These are phyloP conservation scores for Hirtodrosophila alboralis DNA, from an alignment of 2,888 invertebrate species.

Conservation along the genomic window DNA sequence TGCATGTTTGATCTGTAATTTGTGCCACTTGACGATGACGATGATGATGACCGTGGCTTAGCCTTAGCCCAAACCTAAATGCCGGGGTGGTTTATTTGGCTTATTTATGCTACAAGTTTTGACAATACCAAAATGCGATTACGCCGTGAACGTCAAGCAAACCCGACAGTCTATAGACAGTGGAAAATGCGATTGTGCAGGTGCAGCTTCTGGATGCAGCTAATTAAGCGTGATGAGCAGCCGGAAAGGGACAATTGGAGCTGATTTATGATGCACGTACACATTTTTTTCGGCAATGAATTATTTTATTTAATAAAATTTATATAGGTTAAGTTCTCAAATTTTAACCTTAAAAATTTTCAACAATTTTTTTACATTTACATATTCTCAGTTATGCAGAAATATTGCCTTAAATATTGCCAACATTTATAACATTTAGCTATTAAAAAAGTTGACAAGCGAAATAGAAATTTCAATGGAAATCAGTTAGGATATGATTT, in stretches of 20 bases:
- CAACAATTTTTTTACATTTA: no score
- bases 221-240: slow-evolving; percentile 47
- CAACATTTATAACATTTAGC: no score
- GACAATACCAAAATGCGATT: slow-evolving; percentile 67
- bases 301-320: no score
- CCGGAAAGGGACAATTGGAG: slow-evolving; percentile 15
- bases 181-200: slow-evolving; percentile 62
- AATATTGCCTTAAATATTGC: no score
- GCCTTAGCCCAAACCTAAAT: slow-evolving; percentile 60
- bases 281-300: no score
- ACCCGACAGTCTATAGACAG: slow-evolving; percentile 7
- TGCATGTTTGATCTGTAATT: slow-evolving; percentile 81
- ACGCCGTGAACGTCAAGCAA: slow-evolving; percentile 52
- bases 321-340: no score
- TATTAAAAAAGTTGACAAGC: no score
- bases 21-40: slow-evolving; percentile 74
- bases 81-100: slow-evolving; percentile 83
- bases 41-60: slow-evolving; percentile 34
- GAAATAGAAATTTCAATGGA: no score
- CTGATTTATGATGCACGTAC: slow-evolving; percentile 54
- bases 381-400: no score
- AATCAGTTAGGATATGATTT: no score
- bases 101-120: slow-evolving; percentile 78
- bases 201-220: slow-evolving; percentile 47
- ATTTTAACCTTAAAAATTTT: no score